These are phyloP conservation scores for Drosophila repletoides DNA, from an alignment of 1,140 invertebrate species.

Conservation along the genomic window DNA sequence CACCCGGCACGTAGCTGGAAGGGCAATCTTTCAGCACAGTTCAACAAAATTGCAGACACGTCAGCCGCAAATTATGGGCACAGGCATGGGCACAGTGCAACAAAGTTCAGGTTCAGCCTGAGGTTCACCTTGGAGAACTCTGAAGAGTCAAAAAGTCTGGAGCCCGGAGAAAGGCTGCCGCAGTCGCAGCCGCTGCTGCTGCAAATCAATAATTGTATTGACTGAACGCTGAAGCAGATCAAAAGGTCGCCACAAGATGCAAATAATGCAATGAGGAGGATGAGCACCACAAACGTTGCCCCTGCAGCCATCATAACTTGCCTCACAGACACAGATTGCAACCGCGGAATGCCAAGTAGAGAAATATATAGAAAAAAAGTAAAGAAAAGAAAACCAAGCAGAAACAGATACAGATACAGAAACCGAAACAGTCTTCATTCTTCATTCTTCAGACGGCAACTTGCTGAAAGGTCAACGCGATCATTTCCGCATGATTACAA, in stretches of 20 bases:
- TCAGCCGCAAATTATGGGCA: conserved; percentile 62
- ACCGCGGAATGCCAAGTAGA: conserved; percentile 34
- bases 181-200: too few species aligned
- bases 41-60: conserved; percentile 63
- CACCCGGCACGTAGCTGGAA: conserved; percentile 46
- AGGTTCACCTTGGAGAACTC: too few species aligned
- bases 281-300: neutral
- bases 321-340: conserved; percentile 25
- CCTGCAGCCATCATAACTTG: conserved; percentile 28
- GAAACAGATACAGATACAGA: neutral
- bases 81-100: too few species aligned
- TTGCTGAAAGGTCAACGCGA: conserved; percentile 75
- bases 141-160: neutral
- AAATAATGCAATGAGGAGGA: conserved; percentile 35
- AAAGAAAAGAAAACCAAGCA: neutral
- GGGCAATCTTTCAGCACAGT: conserved; percentile 53
- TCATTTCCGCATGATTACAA: conserved; percentile 81
- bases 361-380: neutral
- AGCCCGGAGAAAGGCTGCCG: conserved; percentile 31
- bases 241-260: conserved; percentile 66
- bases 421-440: conserved; percentile 4
- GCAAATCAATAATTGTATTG: conserved; percentile 79
- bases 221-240: conserved; percentile 69
- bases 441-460: conserved; percentile 23
- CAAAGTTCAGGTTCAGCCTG: too few species aligned